Percentiles rank a stretch among this genome's conserved stretches.
phyloP scores from a whole-genome alignment of 2,113 vertebrate species.

The Syngnathus typhle region DNA sequence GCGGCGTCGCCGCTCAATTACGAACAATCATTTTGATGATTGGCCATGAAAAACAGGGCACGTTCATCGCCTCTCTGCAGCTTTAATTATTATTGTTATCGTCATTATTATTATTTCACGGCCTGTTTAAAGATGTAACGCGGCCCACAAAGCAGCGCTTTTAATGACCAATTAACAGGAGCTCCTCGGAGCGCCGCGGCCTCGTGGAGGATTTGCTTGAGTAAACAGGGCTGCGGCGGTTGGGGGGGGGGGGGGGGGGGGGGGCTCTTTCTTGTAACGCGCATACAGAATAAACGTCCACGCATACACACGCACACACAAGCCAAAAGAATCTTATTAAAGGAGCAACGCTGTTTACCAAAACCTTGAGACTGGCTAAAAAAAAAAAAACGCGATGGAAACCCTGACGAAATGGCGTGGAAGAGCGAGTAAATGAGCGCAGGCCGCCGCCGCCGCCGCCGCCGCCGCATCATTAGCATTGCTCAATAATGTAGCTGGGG shows the following conservation, averaged over 20 bases:
- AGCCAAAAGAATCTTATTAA: constrained; percentile 61
- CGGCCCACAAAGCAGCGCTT: constrained; percentile 70
- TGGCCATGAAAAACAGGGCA: neutral
- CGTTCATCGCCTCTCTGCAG: neutral
- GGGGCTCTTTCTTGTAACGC: constrained; percentile 59
- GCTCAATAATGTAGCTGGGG: constrained; percentile 73
- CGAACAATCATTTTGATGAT: neutral
- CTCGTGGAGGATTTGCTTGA: constrained; percentile 66
- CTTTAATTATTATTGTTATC: constrained; percentile 24
- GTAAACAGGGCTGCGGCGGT: constrained; percentile 63
- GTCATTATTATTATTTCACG: constrained; percentile 76
- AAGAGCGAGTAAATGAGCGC: constrained; percentile 68
- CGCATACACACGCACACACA: constrained; percentile 37
- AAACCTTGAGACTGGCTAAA: constrained; percentile 62
- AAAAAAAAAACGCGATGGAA: constrained; percentile 48
- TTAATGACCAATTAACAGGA: constrained; percentile 80
- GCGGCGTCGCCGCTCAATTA: no score
- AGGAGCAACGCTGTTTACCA: constrained; percentile 60
- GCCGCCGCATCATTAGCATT: constrained; percentile 66
- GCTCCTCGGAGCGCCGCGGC: constrained; percentile 53
- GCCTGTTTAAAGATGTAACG: constrained; percentile 78
- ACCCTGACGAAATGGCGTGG: constrained; percentile 54
- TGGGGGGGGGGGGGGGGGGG: constrained; percentile 49
- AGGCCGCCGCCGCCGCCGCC: constrained; percentile 18
- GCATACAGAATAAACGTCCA: constrained; percentile 45